Conservation (phyloP, 2,797 vertebrate species). For the Acropternis orthonyx region DNA sequence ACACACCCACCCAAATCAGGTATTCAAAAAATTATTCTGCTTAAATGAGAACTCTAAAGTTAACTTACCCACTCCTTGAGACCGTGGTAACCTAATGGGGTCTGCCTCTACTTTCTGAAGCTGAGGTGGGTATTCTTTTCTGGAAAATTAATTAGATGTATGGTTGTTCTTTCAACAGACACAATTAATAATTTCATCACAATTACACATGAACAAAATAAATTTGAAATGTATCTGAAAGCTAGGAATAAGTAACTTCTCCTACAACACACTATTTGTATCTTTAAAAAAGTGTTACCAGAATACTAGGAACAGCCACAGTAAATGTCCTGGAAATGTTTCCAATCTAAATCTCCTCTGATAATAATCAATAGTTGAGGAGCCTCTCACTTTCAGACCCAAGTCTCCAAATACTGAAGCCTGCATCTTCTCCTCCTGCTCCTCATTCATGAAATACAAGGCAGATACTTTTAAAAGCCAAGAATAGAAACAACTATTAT, state of each 20-base stretch:
- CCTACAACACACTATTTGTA: background rate
- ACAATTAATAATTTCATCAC: background rate
- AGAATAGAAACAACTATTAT: background rate
- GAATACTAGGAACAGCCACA: background rate
- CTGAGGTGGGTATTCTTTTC: conserved; percentile 85
- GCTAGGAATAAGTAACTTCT: background rate
- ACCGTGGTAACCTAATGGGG: conserved; percentile 83
- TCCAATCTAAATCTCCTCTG: background rate
- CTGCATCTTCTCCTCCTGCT: background rate
- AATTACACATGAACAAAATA: background rate
- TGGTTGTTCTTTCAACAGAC: conserved; percentile 29
- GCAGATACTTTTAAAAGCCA: background rate
- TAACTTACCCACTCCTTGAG: conserved; percentile 83
- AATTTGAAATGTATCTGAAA: background rate
- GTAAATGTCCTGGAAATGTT: background rate
- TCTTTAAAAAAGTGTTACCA: background rate
- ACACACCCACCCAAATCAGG: background rate
- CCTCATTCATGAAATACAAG: background rate
- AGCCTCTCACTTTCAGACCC: background rate
- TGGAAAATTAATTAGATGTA: conserved; percentile 69
- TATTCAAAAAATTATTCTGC: background rate
- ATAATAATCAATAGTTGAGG: background rate
- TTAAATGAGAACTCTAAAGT: background rate
- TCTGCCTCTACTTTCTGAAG: conserved; percentile 85
- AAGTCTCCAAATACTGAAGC: background rate